Conservation (phyloP, 2,888 invertebrate genomes). For the Formica aserva region DNA sequence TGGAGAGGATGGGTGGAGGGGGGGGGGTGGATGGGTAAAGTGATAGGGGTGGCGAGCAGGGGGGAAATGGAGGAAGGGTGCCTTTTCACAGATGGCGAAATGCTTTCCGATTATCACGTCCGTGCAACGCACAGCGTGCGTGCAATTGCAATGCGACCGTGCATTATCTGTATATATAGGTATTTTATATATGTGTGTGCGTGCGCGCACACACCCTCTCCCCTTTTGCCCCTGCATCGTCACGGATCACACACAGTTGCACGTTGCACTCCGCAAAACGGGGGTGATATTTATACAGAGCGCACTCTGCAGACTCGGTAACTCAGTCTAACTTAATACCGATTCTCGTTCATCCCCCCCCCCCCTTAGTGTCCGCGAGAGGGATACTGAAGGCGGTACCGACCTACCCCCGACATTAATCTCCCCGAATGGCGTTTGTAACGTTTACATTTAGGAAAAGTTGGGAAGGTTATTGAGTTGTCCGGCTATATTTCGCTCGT, state of each 20-base stretch:
- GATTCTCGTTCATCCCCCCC: not conserved
- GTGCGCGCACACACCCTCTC: not conserved
- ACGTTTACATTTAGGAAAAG: constrained; percentile 51
- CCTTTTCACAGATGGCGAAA: constrained; percentile 44
- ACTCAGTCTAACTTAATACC: constrained; percentile 63
- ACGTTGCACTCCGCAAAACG: constrained; percentile 14
- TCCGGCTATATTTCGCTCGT: constrained; percentile 3
- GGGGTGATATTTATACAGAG: constrained; percentile 56
- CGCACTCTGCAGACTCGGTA: constrained; percentile 60
- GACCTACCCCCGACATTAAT: constrained; percentile 31
- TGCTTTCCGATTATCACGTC: constrained; percentile 45
- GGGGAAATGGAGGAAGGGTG: not conserved
- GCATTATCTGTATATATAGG: not conserved
- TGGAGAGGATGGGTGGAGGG: no score
- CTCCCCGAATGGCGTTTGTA: constrained; percentile 24
- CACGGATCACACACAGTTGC: constrained; percentile 2
- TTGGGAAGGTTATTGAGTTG: constrained; percentile 44
- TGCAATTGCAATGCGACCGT: constrained; percentile 44
- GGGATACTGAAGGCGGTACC: constrained; percentile 28
- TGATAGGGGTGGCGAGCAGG: not conserved
- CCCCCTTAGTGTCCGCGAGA: constrained; percentile 17
- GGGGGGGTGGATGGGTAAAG: no score
- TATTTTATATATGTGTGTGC: not conserved
- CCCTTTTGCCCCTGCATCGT: not conserved
- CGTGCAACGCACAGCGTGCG: constrained; percentile 18